Conservation (phyloP, 1,140 invertebrate genomes). For the Bombus superbus region DNA sequence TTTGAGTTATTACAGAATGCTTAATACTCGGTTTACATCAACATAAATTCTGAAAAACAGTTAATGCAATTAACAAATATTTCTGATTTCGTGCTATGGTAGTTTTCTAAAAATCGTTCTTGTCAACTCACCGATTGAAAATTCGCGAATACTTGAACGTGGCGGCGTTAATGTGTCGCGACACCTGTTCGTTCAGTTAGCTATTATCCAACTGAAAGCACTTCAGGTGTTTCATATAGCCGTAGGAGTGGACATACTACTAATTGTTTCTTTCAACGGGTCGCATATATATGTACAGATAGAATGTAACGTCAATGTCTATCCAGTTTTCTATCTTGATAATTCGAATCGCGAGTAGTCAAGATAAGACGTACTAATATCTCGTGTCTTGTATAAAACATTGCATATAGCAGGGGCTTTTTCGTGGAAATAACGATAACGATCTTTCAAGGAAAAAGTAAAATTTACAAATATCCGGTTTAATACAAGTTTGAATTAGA, state of each 20-base stretch:
- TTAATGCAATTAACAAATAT: background rate
- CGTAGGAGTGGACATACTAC: constrained; percentile 30
- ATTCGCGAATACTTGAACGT: background rate
- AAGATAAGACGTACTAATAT: constrained; percentile 28
- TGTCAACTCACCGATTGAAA: constrained; percentile 21
- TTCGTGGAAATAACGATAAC: background rate
- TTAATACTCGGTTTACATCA: too few species aligned
- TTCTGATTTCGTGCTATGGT: background rate
- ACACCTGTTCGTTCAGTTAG: background rate
- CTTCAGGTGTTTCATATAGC: constrained; percentile 3
- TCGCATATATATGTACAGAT: constrained; percentile 38
- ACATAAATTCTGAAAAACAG: background rate
- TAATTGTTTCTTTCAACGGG: constrained; percentile 26
- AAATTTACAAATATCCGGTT: background rate
- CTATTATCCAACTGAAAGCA: constrained; percentile 3
- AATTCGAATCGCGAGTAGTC: background rate
- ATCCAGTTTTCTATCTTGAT: background rate
- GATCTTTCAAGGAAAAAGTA: background rate
- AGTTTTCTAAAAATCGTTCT: background rate
- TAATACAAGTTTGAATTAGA: background rate
- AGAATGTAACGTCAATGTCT: background rate
- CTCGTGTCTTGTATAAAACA: too few species aligned
- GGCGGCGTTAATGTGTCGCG: background rate
- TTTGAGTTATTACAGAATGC: too few species aligned
- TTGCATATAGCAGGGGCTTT: too few species aligned